Base-by-base conservation (phyloP, 2,797 vertebrate species). In the Microchirus variegatus region DNA sequence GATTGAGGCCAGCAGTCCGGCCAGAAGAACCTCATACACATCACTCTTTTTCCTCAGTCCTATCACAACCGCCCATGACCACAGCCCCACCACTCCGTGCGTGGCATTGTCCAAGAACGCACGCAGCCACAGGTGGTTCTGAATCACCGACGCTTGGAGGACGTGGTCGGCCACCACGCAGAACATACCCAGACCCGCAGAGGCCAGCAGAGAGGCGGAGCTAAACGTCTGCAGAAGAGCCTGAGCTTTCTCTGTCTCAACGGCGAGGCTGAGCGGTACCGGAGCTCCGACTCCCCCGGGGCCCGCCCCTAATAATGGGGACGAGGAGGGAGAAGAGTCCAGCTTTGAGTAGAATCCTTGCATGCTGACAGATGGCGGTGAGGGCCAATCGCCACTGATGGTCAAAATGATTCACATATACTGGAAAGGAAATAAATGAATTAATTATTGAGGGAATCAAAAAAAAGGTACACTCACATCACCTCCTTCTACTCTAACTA, bases 31-130 rank as follows among this genome's bases (percentile, higher is more conserved):
- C 86, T 99, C 97, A 60, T 94, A 95, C 66, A 96, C 80, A 73
- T 98, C 95, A 18, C 94, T 96, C 87, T 90, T 97, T 86, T 97
- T 98, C 86, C 93, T 92, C 54, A 97, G 88, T 67, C 97, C 96
- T 41, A 93, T 93, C 46, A 98, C 95, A 18, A 97, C 90, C 0
- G 96, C 96, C 97, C 96, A 99, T 0, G 97, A 97, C 96, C 97
- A 99, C 87, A 97, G 90, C 46, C 96, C 96, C 13, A 99, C 92
- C 42, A 95, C 42, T 0, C 94, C 94, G 0, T 99, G 97, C 1
- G 95, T 93, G 1, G 92, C 91, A 26, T 96, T 99, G 88, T 99
- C 97, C 47, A 95, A 86, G 15, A 92, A 67, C 0, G 96, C 96
- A 1, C 95, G 92, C 57, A 97, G 90, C 97, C 96, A 98, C 77